These are phyloP conservation scores for Rhagologus leucostigma DNA, from an alignment of 2,113 vertebrate species.

Conservation along the genomic window DNA sequence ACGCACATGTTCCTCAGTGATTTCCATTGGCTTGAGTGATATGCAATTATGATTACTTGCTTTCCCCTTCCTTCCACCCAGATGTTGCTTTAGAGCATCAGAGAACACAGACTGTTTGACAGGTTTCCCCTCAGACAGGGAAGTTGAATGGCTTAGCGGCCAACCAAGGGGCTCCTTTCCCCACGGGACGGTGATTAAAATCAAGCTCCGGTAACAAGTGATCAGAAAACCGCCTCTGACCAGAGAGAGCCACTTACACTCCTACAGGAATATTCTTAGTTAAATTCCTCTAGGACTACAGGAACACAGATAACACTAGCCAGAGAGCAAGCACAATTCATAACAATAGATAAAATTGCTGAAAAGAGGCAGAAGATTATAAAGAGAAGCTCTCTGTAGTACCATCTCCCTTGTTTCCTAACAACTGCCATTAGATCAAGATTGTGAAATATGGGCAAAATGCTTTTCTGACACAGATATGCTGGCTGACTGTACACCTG, in stretches of 20 bases:
- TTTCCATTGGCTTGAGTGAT: neutral
- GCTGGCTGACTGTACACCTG: neutral
- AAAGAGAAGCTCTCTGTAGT: neutral
- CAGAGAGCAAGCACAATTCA: neutral
- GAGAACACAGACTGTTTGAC: neutral
- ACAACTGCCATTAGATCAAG: neutral
- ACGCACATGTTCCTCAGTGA: neutral
- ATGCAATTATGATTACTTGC: neutral
- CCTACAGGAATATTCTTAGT: neutral
- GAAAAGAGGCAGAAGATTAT: neutral
- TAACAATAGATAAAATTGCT: conserved; percentile 10
- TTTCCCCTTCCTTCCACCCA: neutral
- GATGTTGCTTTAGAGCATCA: conserved; percentile 27
- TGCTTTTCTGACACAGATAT: neutral
- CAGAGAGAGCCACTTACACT: neutral
- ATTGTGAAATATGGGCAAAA: conserved; percentile 10
- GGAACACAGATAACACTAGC: neutral
- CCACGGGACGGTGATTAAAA: neutral
- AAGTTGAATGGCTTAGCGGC: neutral
- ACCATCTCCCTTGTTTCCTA: neutral
- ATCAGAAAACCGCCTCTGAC: neutral
- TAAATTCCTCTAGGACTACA: neutral
- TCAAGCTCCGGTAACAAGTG: conserved; percentile 9
- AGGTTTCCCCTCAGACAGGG: neutral
- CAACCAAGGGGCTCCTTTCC: neutral